Evolutionary conservation across 35 echinoderm and acorn worm species (phyloP).

Genomic region (Heliocidaris erythrogramma): DNA sequence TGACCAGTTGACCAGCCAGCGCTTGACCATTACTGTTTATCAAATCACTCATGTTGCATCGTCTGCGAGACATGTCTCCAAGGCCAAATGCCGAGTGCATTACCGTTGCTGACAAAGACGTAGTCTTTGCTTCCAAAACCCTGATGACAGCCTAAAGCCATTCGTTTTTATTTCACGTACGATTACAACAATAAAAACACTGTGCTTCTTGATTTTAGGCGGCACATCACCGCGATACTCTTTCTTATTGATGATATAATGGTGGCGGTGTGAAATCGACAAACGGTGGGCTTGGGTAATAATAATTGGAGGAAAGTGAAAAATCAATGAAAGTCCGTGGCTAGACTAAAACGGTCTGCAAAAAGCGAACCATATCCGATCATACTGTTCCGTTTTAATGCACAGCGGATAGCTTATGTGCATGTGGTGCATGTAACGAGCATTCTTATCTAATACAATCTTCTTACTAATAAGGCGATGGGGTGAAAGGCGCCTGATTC

Average conservation of each 20-base stretch:
- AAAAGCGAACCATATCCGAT: background rate
- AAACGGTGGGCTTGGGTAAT: background rate
- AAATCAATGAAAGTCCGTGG: conserved; percentile 9
- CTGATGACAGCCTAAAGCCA: background rate
- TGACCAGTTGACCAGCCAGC: background rate
- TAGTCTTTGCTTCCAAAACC: background rate
- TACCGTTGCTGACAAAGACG: background rate
- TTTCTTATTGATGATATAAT: background rate
- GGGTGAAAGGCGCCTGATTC: background rate
- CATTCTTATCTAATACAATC: background rate
- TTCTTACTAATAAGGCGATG: background rate
- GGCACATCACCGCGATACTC: background rate
- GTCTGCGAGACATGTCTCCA: conserved; percentile 22
- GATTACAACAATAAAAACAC: background rate
- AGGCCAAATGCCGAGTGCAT: conserved; percentile 29
- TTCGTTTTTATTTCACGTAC: background rate
- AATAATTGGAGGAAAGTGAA: conserved; percentile 18
- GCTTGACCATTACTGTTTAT: conserved; percentile 31
- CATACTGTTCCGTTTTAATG: background rate
- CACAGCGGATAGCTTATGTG: background rate
- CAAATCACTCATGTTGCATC: conserved; percentile 37
- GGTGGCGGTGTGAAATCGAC: background rate
- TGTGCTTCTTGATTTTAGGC: background rate
- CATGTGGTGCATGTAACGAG: background rate
- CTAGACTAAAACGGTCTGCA: background rate